These are phyloP conservation scores for Mylabris sibirica DNA, from an alignment of 2,888 invertebrate genomes.

Conservation along the genomic window DNA sequence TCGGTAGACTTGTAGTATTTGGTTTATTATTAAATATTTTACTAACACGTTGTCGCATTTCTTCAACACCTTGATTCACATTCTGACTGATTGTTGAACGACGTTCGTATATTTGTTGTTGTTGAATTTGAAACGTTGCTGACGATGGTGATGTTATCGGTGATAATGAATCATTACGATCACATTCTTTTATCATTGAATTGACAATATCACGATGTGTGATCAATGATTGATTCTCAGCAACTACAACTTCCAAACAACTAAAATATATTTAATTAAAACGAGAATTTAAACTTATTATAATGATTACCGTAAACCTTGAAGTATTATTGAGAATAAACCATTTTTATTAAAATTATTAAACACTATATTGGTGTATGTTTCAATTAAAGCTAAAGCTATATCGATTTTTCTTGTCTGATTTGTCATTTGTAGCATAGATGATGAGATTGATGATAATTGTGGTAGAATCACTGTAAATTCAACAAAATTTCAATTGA, in stretches of 20 bases:
- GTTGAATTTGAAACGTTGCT: constrained; percentile 19
- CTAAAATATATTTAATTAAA: constrained; percentile 45
- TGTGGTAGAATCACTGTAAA: constrained; percentile 70
- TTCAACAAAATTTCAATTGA: not conserved
- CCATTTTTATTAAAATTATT: constrained; percentile 63
- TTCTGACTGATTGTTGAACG: constrained; percentile 51
- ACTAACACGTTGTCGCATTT: constrained; percentile 67
- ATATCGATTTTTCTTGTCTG: constrained; percentile 67
- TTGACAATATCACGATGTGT: constrained; percentile 64
- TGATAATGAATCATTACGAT: constrained; percentile 58
- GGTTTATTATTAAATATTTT: constrained; percentile 66
- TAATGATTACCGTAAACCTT: constrained; percentile 62
- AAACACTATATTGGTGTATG: constrained; percentile 68
- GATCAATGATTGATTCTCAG: constrained; percentile 59
- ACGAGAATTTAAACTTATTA: not conserved
- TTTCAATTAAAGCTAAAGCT: constrained; percentile 69
- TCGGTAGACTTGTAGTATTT: constrained; percentile 52
- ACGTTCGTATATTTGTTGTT: constrained; percentile 37
- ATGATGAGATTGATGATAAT: constrained; percentile 66
- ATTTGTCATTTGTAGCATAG: constrained; percentile 64
- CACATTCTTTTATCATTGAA: constrained; percentile 65
- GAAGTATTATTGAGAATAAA: constrained; percentile 61
- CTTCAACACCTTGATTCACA: constrained; percentile 67
- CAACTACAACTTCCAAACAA: constrained; percentile 62
- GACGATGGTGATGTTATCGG: constrained; percentile 31